Evolutionary conservation across 2,797 vertebrate genomes (phyloP), one percentile per base, ranked within the genome.

Genomic region (Gymnopithys bicolor): DNA sequence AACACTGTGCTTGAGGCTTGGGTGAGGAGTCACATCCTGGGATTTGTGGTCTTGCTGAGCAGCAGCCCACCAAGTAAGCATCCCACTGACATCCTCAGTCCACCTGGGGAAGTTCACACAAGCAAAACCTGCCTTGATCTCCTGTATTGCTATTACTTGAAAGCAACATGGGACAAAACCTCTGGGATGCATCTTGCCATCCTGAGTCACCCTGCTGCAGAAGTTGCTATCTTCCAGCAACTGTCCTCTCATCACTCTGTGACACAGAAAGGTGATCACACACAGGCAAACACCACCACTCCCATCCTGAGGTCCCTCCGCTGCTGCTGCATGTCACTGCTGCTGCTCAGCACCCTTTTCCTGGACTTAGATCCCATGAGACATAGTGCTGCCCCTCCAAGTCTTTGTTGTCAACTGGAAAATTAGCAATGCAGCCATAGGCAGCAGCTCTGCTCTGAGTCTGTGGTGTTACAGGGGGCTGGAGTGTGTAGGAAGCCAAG

Each of bases 41-140:
- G 8, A 11, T 8, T 35, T 0, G 0, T 21, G 27, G 18, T 32
- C 17, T 43, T 5, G 6, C 32, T 0, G 3, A 84, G 39, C 48
- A 82, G 22, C 51, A 70, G 12, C 19, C 12, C 23, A 27, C 13
- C 4, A 4, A 46, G 11, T 46, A 37, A 73, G 2, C 43, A 46
- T 46, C 14, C 52, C 11, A 4, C 1, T 70, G 39, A 22, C 37
- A 80, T 18, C 14, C 35, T 10, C 11, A 37, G 4, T 27, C 22
- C 37, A 32, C 30, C 39, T 2, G 3, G 19, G 45, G n/a, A 77
- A 84, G n/a, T 52, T 80, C 77, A 32, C 48, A 51, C 32, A 58
- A 43, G 33, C 23, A 32, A 82, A 83, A 79, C 10, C 6, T 64
- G 13, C 32, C 24, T 62, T 43, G 45, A 53, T 7, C 17, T 55